Percentiles rank a stretch among this genome's conserved stretches.
Evolutionary conservation across 2,888 invertebrate genomes (phyloP).

Genomic region (Alitta virens): DNA sequence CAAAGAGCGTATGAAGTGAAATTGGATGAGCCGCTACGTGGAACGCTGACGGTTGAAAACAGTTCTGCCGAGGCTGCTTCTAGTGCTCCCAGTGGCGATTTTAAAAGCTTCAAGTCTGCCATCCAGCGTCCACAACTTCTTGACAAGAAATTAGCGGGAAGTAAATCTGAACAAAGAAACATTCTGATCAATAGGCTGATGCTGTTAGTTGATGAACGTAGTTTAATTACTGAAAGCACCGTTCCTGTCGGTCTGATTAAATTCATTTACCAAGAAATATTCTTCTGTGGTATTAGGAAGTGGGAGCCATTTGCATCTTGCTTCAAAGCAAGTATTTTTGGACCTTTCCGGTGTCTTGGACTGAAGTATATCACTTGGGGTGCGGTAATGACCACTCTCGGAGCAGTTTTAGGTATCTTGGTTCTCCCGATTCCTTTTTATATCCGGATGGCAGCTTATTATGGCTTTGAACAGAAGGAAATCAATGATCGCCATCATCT

Average conservation of each 20-base stretch:
- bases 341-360: slow-evolving; percentile 26
- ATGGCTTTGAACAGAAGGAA: slow-evolving; percentile 23
- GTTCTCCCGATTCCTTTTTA: slow-evolving; percentile 26
- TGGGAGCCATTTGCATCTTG: slow-evolving; percentile 28
- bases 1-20: neutral
- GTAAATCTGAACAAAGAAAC: neutral
- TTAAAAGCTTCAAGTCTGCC: neutral
- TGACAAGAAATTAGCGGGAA: neutral
- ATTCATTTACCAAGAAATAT: slow-evolving; percentile 24
- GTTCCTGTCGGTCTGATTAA: slow-evolving; percentile 27
- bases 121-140: neutral
- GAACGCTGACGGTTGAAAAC: neutral
- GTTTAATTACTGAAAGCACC: slow-evolving; percentile 23
- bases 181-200: neutral
- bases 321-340: slow-evolving; percentile 25
- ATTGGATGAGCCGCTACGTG: neutral
- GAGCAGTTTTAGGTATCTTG: slow-evolving; percentile 18
- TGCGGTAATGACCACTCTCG: slow-evolving; percentile 6
- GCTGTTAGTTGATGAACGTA: slow-evolving; percentile 21
- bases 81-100: neutral
- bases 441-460: slow-evolving; percentile 21
- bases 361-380: slow-evolving; percentile 27
- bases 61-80: neutral
- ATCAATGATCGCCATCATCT: slow-evolving; percentile 10
- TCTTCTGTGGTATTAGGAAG: slow-evolving; percentile 20